These are phyloP conservation scores for Brachyrhaphis roseni DNA, from an alignment of 2,797 vertebrate species.

Conservation along the genomic window DNA sequence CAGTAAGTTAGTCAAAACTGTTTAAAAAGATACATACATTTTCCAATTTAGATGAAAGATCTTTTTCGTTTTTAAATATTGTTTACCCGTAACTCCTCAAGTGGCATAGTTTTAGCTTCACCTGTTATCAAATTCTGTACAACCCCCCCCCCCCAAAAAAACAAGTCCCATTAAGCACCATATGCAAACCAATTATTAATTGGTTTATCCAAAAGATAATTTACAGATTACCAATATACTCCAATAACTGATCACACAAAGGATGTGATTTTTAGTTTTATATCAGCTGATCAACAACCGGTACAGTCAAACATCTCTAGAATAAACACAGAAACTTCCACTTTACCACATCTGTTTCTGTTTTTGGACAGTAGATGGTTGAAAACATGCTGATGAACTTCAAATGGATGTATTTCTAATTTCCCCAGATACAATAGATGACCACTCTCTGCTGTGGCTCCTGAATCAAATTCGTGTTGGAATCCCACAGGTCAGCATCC, in stretches of 20 bases:
- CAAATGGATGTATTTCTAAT: background rate
- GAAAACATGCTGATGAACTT: background rate
- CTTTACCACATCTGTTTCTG: background rate
- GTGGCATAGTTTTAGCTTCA: too few relatives aligned
- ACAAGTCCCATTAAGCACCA: too few relatives aligned
- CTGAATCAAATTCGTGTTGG: constrained; percentile 91
- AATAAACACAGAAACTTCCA: background rate
- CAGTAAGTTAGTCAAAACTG: too few relatives aligned
- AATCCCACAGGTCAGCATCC: constrained; percentile 91
- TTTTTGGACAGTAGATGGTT: background rate
- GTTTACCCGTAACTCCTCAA: too few relatives aligned
- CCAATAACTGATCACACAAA: too few relatives aligned
- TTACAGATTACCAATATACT: background rate
- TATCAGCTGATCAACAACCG: background rate
- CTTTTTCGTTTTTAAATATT: too few relatives aligned
- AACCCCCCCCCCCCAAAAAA: too few relatives aligned
- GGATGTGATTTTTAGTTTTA: background rate
- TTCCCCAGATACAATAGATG: constrained; percentile 85
- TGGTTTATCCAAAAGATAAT: background rate
- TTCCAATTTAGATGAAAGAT: too few relatives aligned
- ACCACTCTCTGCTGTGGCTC: constrained; percentile 92
- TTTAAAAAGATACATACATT: too few relatives aligned
- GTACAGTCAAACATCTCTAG: background rate
- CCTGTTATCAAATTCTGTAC: too few relatives aligned
- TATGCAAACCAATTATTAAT: too few relatives aligned